phyloP scores from a whole-genome alignment of 2,113 vertebrate genomes.

The Sigmodon hispidus region DNA sequence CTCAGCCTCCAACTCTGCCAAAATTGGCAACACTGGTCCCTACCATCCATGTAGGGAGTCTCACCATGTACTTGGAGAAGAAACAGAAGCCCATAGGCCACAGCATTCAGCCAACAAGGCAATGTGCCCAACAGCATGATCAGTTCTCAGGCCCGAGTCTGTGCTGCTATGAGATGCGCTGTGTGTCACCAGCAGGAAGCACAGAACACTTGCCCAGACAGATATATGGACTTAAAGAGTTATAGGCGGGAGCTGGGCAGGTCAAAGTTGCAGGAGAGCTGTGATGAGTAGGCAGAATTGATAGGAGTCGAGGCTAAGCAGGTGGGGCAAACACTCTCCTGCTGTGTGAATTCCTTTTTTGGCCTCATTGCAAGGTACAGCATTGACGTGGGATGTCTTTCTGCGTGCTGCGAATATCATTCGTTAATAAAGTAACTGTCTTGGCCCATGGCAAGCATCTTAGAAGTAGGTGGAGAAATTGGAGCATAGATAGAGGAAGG shows the following conservation, averaged over 20 bases:
- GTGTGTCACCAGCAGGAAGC: neutral
- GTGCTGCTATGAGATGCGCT: neutral
- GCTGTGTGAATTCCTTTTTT: fast-evolving
- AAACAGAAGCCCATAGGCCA: slow-evolving; percentile 30
- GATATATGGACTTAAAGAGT: slow-evolving; percentile 9
- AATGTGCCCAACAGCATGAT: neutral
- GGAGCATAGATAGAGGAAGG: no score
- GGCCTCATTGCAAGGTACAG: neutral
- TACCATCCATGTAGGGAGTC: neutral
- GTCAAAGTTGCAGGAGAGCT: fast-evolving
- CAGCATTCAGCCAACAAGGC: fast-evolving
- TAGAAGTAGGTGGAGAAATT: no score
- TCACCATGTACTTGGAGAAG: neutral
- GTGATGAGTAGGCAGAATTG: neutral
- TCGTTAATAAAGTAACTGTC: no score
- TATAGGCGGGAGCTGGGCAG: neutral
- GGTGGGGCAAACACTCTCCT: no score
- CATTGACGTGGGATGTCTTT: no score
- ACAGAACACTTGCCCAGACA: fast-evolving
- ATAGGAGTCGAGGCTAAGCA: neutral
- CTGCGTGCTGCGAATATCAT: no score
- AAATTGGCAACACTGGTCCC: neutral
- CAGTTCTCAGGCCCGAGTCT: neutral
- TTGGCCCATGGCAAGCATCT: no score
- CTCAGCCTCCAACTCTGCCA: neutral